phyloP scores from a whole-genome alignment of 2,113 vertebrate species.

The Trachemys scripta region DNA sequence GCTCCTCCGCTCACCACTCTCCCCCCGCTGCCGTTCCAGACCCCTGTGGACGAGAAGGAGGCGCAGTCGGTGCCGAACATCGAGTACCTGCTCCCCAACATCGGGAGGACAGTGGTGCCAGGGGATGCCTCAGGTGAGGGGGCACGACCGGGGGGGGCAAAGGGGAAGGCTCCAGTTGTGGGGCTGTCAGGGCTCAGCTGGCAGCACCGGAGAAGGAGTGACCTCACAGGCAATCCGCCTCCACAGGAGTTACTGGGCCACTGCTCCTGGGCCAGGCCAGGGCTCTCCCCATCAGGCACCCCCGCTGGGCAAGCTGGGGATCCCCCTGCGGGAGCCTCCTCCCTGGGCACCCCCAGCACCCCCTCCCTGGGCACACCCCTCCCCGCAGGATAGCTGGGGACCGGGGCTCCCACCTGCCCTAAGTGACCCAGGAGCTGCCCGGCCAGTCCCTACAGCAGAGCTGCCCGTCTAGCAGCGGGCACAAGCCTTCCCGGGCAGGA shows the following conservation, averaged over 20 bases:
- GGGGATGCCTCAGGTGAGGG: constrained; percentile 93
- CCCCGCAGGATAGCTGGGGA: rapidly evolving
- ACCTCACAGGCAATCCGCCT: not conserved
- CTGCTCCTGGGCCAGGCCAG: rapidly evolving
- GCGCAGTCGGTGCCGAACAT: constrained; percentile 95
- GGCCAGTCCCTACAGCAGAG: not conserved
- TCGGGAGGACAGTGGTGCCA: constrained; percentile 89
- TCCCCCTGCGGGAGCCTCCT: not conserved
- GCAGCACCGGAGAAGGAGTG: not conserved
- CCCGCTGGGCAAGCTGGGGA: rapidly evolving
- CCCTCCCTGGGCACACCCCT: not conserved
- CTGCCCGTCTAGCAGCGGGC: not conserved
- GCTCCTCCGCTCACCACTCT: not conserved
- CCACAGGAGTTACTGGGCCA: not conserved
- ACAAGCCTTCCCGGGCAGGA: not conserved
- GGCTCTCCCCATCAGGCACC: rapidly evolving
- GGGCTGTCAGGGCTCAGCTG: not conserved
- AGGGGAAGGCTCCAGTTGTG: not conserved
- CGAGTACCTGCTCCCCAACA: constrained; percentile 97
- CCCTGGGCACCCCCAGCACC: rapidly evolving
- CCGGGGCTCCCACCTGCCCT: not conserved
- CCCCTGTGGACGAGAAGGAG: constrained; percentile 94
- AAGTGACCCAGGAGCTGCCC: not conserved
- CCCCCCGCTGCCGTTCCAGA: constrained; percentile 71
- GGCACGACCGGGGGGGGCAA: not conserved